phyloP scores from a whole-genome alignment of 2,113 vertebrate genomes.

The Silurus meridionalis region DNA sequence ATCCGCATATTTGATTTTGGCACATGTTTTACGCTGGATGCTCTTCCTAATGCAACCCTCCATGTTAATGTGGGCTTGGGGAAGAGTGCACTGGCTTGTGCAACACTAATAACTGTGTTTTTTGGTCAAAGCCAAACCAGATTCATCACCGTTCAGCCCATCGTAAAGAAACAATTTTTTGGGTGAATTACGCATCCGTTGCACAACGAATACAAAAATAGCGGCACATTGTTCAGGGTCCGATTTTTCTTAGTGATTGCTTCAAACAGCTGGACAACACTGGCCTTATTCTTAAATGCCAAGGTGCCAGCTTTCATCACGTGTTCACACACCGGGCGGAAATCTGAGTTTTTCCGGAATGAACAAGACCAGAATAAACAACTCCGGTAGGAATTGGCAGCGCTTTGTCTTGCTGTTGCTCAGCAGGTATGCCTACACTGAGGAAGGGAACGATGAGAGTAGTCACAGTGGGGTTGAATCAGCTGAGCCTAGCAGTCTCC shows the following conservation, averaged over 20 bases:
- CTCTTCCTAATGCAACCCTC: too few species aligned
- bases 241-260: neutral
- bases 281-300: constrained; percentile 36
- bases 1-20: too few species aligned
- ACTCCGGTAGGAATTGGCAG: constrained; percentile 35
- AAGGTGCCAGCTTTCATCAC: constrained; percentile 31
- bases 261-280: constrained; percentile 13
- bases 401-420: constrained; percentile 34
- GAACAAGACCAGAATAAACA: constrained; percentile 34
- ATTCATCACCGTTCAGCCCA: neutral
- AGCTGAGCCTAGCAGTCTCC: constrained; percentile 38
- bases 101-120: neutral
- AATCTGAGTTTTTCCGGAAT: constrained; percentile 25
- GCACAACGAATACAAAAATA: neutral
- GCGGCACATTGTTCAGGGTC: neutral
- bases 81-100: too few species aligned
- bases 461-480: constrained; percentile 40
- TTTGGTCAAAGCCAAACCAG: neutral
- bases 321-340: constrained; percentile 10
- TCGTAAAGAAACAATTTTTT: neutral
- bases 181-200: neutral
- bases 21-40: too few species aligned
- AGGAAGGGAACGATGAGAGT: constrained; percentile 33
- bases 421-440: constrained; percentile 39
- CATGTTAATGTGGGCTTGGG: too few species aligned